Base-by-base conservation (phyloP, 2,113 vertebrate species). In the Lagopus muta region DNA sequence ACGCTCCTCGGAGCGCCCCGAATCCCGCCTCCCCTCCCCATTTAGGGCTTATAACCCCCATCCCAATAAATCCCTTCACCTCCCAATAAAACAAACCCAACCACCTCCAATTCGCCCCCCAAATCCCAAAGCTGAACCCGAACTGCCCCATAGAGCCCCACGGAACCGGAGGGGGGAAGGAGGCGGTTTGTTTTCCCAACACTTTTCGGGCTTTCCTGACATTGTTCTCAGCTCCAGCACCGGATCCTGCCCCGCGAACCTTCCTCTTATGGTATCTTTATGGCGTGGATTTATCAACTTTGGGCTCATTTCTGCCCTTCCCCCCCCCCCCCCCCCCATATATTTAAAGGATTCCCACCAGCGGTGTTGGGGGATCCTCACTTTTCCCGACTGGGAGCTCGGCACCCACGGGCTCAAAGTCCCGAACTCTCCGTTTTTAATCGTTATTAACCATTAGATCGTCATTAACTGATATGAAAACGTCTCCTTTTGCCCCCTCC, bases 161-260 rank as follows among this genome's bases (percentile, higher is more conserved):
- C 45, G 19, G 58, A n/a, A 36, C 20, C 21, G 8, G 47, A 5
- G 25, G 19, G 22, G n/a, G 40, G 40, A 40, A 40, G 52, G 42
- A 19, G 14, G 45, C 45, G 8, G 45, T 20, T 54, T 54, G 52
- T 75, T 90, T 73, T 77, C 73, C 34, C 77, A 77, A 55, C 32
- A 25, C 58, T 91, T 89, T 82, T 65, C 80, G 92, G 64, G 64
- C 91, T 95, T 94, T 95, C 95, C 95, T 95, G 94, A 94, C 93
- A 93, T 95, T 95, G 94, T 95, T 95, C 73, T 54, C 73, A 64
- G 60, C 36, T 65, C 86, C 60, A 67, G 1, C 28, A 55, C 82
- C 81, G 45, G 66, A 92, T 91, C 88, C 90, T 18, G 86, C 84
- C 67, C 61, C 16, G 24, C 25, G 25, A 48, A 48, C 47, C 47